Evolutionary conservation across 1,140 invertebrate species (phyloP).

Genomic region (Papilio xuthus): DNA sequence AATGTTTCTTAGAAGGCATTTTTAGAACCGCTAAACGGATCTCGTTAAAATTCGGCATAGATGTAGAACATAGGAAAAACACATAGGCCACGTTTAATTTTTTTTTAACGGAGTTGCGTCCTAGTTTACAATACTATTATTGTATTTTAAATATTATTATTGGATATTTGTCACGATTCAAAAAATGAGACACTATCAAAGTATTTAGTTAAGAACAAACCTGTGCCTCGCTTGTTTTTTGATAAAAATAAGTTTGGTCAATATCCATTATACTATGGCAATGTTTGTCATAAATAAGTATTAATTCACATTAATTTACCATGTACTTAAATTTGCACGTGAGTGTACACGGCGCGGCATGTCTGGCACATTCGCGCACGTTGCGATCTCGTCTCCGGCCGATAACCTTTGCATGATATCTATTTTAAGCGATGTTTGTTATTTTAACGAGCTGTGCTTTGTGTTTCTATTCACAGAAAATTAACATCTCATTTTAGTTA

Average conservation of each 20-base stretch:
- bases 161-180: too few species aligned
- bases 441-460: slow-evolving; percentile 1
- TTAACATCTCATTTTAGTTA: background rate
- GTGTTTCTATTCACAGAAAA: slow-evolving; percentile 15
- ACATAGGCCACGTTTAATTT: too few species aligned
- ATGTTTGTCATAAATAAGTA: background rate
- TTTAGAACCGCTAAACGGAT: too few species aligned
- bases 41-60: too few species aligned
- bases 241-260: background rate
- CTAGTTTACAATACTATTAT: too few species aligned
- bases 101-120: too few species aligned
- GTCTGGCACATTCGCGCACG: slow-evolving; percentile 8
- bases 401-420: slow-evolving; percentile 17
- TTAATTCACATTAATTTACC: background rate
- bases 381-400: background rate
- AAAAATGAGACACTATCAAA: background rate
- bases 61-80: too few species aligned
- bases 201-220: background rate
- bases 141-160: too few species aligned
- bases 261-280: background rate
- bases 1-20: too few species aligned
- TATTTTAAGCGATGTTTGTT: background rate
- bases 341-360: slow-evolving; percentile 1
- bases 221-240: background rate
- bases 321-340: background rate